Conservation (phyloP, 1,140 invertebrate species). For the Pseudomyrmex sp. region DNA sequence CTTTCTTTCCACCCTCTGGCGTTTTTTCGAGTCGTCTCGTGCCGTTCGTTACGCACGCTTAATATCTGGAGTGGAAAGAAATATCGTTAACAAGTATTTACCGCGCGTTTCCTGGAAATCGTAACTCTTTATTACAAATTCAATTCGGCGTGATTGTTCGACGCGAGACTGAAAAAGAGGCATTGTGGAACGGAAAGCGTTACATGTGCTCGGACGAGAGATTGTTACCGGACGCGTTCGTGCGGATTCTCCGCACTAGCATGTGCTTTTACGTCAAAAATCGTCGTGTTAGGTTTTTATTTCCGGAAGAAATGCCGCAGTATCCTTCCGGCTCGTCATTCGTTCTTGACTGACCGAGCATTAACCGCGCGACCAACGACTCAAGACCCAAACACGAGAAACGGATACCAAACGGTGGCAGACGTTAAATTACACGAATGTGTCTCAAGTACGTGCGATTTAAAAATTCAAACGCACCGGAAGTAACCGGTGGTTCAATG, state of each 20-base stretch:
- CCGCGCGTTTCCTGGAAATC: background rate
- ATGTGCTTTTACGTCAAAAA: constrained; percentile 15
- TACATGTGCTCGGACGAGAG: background rate
- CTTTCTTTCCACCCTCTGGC: constrained; percentile 55
- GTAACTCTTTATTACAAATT: constrained; percentile 2
- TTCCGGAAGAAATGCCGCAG: constrained; percentile 64
- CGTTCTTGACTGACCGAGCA: constrained; percentile 17
- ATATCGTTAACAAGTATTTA: background rate
- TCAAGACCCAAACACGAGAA: constrained; percentile 43
- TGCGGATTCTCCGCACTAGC: constrained; percentile 5
- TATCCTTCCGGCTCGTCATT: constrained; percentile 68
- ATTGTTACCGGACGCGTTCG: constrained; percentile 51
- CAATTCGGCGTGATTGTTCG: background rate
- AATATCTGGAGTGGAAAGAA: constrained; percentile 17
- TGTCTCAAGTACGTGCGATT: constrained; percentile 25
- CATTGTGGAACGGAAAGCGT: no score
- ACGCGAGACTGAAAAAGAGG: background rate
- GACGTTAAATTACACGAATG: constrained; percentile 38
- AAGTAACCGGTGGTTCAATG: constrained; percentile 50
- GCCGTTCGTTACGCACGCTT: constrained; percentile 40
- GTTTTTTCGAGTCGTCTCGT: constrained; percentile 27
- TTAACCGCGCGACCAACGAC: constrained; percentile 22
- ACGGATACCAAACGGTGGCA: constrained; percentile 21
- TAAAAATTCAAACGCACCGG: constrained; percentile 33
- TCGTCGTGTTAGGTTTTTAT: background rate